Evolutionary conservation across 2,888 invertebrate genomes (phyloP).

Genomic region (Hydrotaea diabolus): DNA sequence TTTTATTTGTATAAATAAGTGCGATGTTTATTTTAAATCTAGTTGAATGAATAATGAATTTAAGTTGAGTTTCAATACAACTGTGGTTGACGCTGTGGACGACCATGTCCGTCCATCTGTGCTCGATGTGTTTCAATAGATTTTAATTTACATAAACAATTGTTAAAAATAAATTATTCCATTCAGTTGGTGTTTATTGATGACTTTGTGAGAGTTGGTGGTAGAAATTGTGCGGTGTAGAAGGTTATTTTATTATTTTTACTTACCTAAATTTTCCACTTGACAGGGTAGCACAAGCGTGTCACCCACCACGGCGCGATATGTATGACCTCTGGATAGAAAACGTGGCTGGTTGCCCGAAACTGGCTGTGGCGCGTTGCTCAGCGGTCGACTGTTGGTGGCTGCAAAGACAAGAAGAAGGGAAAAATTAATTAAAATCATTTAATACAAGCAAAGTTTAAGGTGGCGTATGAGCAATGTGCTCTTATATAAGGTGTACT

Average conservation of each 20-base stretch:
- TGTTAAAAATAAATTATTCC: slow-evolving; percentile 20
- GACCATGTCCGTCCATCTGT: background rate
- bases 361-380: slow-evolving; percentile 73
- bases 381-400: slow-evolving; percentile 76
- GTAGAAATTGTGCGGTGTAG: background rate
- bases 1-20: background rate
- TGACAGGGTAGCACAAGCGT: slow-evolving; percentile 90
- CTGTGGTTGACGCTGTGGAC: background rate
- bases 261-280: slow-evolving; percentile 89
- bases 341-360: slow-evolving; percentile 83
- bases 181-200: slow-evolving; percentile 13
- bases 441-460: background rate
- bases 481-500: background rate
- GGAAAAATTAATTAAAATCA: background rate
- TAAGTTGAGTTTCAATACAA: background rate
- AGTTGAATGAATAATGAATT: slow-evolving; percentile 5
- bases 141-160: slow-evolving; percentile 1
- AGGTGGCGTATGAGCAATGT: background rate
- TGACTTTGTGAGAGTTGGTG: background rate
- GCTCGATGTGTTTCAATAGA: background rate
- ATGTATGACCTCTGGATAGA: slow-evolving; percentile 88
- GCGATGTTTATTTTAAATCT: slow-evolving; percentile 3
- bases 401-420: slow-evolving; percentile 71
- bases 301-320: slow-evolving; percentile 89
- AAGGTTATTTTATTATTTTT: background rate